Conservation (phyloP, 1,140 invertebrate species). For the Gryon sp. region DNA sequence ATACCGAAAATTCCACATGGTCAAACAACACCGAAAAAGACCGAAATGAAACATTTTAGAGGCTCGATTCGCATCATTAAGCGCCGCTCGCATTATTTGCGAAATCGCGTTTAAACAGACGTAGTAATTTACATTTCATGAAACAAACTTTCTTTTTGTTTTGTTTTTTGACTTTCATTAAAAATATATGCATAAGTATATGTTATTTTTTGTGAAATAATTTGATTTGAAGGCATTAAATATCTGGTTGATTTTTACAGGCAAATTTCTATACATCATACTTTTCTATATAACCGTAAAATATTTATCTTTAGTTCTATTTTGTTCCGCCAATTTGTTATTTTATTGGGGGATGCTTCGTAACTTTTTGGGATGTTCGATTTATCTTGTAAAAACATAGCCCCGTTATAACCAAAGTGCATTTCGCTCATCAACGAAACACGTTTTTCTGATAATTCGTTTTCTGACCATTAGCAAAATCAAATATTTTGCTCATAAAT, state of each 20-base stretch:
- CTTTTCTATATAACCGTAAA: too few species aligned
- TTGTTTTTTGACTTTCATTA: conserved; percentile 10
- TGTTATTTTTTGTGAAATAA: background rate
- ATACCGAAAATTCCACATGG: background rate
- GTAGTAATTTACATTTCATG: conserved; percentile 15
- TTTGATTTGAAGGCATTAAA: too few species aligned
- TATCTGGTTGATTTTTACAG: too few species aligned
- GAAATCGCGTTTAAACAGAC: conserved; percentile 8
- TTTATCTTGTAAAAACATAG: too few species aligned
- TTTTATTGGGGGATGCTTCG: too few species aligned
- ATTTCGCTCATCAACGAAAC: conserved; percentile 20
- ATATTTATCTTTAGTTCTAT: too few species aligned
- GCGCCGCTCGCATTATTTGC: conserved; percentile 3
- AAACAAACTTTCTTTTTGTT: conserved; percentile 13
- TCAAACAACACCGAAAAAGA: background rate
- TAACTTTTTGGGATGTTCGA: too few species aligned
- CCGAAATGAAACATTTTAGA: conserved; percentile 8
- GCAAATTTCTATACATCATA: too few species aligned
- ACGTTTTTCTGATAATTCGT: conserved; percentile 34
- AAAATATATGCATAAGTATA: conserved; percentile 17
- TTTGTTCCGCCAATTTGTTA: too few species aligned
- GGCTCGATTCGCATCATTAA: conserved; percentile 23
- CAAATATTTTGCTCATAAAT: conserved; percentile 12
- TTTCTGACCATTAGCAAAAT: conserved; percentile 18
- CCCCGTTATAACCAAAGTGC: conserved; percentile 24